These are phyloP conservation scores for Phyllopteryx taeniolatus DNA, from an alignment of 2,113 vertebrate species.

Conservation along the genomic window DNA sequence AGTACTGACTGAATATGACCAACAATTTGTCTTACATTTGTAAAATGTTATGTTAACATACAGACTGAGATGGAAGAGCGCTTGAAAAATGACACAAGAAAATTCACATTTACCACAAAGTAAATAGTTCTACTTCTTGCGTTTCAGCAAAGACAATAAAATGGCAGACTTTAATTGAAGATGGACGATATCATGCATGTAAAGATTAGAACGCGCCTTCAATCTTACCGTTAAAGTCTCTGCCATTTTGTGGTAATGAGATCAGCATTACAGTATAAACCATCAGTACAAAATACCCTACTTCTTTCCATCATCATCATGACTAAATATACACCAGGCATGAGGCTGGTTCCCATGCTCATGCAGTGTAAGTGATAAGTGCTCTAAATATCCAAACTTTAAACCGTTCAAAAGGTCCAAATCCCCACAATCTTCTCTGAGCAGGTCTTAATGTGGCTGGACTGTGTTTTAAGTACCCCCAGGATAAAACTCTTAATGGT, in stretches of 20 bases:
- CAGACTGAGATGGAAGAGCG: neutral
- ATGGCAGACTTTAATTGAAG: conserved; percentile 42
- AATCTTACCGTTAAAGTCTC: conserved; percentile 52
- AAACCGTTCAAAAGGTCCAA: conserved; percentile 63
- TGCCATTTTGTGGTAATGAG: conserved; percentile 56
- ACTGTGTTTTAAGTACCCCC: conserved; percentile 66
- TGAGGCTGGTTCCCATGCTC: conserved; percentile 20
- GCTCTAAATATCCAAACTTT: conserved; percentile 61
- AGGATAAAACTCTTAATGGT: conserved; percentile 70
- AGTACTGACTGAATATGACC: neutral
- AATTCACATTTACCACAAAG: conserved; percentile 12
- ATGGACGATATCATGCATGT: conserved; percentile 49
- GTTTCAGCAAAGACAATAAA: conserved; percentile 35
- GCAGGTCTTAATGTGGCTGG: conserved; percentile 58
- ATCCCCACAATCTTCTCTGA: conserved; percentile 66
- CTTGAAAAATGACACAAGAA: neutral
- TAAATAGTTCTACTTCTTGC: conserved; percentile 23
- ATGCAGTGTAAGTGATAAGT: conserved; percentile 58
- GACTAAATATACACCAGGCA: conserved; percentile 36
- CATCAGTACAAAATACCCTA: conserved; percentile 44
- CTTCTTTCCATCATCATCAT: conserved; percentile 47
- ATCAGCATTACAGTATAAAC: conserved; percentile 61
- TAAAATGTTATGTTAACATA: neutral
- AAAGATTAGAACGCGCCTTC: conserved; percentile 43
- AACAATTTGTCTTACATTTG: neutral